Evolutionary conservation across 2,113 vertebrate genomes (phyloP), one percentile per base, ranked within the genome.

Genomic region (Hydropotes inermis): DNA sequence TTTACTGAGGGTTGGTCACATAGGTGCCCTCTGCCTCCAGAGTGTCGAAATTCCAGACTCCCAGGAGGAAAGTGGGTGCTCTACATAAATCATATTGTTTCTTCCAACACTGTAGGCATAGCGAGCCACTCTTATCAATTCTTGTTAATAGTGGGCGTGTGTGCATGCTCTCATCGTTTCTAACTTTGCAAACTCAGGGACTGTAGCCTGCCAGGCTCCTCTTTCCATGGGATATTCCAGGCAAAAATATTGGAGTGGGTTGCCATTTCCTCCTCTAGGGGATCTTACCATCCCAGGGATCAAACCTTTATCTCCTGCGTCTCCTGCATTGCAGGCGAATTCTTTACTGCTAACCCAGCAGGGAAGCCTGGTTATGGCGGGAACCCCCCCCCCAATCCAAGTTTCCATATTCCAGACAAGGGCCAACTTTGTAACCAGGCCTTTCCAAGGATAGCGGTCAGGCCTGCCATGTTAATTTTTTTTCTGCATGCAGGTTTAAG

Each of bases 401-500:
- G 78, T 82, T 74, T 61, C 70, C 52, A 55, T 58, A n/a, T 70
- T 50, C 28, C 57, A 81, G 55, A 28, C 87, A 28, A 64, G 84
- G 50, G 39, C 39, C 76, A 52, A 5, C 27, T 50, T 94, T 64
- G 11, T 64, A 89, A 92, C 43, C 25, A 81, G n/a, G n/a, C 36
- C 27, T 85, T 78, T 67, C 33, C 16, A 30, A 89, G 50, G 27
- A 64, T 4, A 76, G 7, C 25, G 8, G 33, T 30, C 28, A 60
- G 50, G 30, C 15, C 16, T 91, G 21, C 33, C 43, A 16, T 67
- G 39, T 28, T 87, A 61, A 33, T 21, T 39, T 21, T 94, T 54
- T 33, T 70, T 94, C 39, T 87, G 27, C 33, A 23, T 27, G 36
- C 11, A 74, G 70, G 25, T 86, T 94, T 93, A 96, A 97, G 96